Evolutionary conservation across 2,888 invertebrate species (phyloP), one percentile per base, ranked within the genome.

Genomic region (Caenorhabditis uteleia): DNA sequence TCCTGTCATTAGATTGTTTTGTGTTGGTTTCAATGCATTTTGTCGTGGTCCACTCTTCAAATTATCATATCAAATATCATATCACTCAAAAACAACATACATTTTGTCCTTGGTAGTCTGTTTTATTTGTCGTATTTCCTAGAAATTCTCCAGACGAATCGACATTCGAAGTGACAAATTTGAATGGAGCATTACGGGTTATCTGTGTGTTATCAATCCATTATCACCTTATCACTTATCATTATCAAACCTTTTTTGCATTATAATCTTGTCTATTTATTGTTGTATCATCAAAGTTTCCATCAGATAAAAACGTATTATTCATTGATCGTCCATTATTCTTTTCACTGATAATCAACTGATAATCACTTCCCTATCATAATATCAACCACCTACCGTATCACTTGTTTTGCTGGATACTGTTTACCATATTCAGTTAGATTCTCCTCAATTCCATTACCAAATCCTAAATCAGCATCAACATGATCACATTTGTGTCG

Each of bases 401-500:
- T 36, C 10, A 39, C 68, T 12, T 53, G 44, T 42, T 71, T 71
- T n/a, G 53, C 59, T 23, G 65, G 62, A 50, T 47, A 62, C 27
- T 71, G 68, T 36, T 53, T 56, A 12, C 45, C 56, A 34, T 71
- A 71, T 34, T 71, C 71, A 1, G 62, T 71, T 40, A 53, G 56
- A 45, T 55, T 64, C n/a, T 71, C 73, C 20, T 51, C 66, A 16
- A 69, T 59, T 14, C 67, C 74, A 40, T 70, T 66, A 25, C 56
- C 54, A 40, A 56, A 51, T 31, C 64, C 68, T 34, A 66, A 51
- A 46, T 68, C 69, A 8, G 67, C 65, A 38, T 68, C 74, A 10
- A 71, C 69, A 29, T 74, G 74, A 4, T 62, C 68, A 33, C 74
- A 74, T 34, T 62, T 57, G 53, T 74, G 74, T 16, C 64, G 38